Percentiles rank a stretch among this genome's conserved stretches.
phyloP scores from a whole-genome alignment of 2,113 vertebrate species.

The Gavia stellata region DNA sequence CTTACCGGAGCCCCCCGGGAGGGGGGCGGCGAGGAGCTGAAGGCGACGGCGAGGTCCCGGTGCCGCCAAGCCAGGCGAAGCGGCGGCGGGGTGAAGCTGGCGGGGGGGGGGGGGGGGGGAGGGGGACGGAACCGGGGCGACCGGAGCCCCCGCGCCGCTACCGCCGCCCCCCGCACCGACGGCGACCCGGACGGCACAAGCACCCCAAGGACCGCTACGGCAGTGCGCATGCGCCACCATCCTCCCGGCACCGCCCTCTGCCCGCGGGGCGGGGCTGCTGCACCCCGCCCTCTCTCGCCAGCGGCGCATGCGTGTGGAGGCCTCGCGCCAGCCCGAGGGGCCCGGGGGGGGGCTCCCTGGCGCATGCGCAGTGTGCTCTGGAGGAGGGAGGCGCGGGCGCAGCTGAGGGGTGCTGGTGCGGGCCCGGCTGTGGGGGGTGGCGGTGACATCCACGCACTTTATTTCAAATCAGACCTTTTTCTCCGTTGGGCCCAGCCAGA shows the following conservation, averaged over 20 bases:
- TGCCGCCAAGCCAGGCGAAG: neutral
- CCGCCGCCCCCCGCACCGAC: neutral
- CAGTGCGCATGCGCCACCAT: neutral
- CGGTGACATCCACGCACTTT: rapidly evolving
- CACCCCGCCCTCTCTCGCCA: neutral
- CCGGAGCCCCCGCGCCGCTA: neutral
- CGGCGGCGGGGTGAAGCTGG: too few species aligned
- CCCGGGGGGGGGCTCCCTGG: rapidly evolving
- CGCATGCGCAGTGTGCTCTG: neutral
- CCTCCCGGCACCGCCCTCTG: neutral
- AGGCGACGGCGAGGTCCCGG: neutral
- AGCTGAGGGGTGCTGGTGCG: rapidly evolving
- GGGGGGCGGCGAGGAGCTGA: neutral
- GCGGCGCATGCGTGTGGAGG: neutral
- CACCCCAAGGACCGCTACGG: neutral
- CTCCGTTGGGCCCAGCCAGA: rapidly evolving
- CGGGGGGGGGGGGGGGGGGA: too few species aligned
- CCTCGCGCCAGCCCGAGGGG: neutral
- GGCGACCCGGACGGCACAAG: neutral
- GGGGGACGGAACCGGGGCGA: neutral
- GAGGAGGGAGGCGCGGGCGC: too few species aligned
- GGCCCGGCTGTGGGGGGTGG: rapidly evolving
- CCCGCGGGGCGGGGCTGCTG: neutral
- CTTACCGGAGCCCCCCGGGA: constrained; percentile 15
- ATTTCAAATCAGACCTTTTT: rapidly evolving